Evolutionary conservation across 2,888 invertebrate species (phyloP).

Genomic region (Corbicula japonica): DNA sequence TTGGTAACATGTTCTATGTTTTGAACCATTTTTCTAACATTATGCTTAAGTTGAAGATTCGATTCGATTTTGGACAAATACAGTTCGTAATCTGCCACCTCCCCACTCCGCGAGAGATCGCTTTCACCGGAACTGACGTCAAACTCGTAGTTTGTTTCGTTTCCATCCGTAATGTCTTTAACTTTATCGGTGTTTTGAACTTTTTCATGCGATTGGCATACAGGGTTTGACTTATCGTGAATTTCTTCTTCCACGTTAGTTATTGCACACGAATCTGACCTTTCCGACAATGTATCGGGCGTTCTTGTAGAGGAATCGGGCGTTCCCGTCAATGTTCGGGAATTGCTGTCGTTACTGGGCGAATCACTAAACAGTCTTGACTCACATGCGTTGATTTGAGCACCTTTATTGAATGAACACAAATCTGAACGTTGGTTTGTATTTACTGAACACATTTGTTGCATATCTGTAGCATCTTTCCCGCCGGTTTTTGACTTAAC

Average conservation of each 20-base stretch:
- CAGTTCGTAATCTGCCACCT: constrained; percentile 56
- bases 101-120: constrained; percentile 38
- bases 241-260: constrained; percentile 4
- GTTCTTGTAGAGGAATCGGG: constrained; percentile 59
- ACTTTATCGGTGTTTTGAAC: constrained; percentile 2
- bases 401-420: constrained; percentile 62
- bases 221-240: neutral
- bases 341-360: constrained; percentile 50
- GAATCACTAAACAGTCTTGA: constrained; percentile 39
- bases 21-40: constrained; percentile 58
- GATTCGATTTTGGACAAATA: constrained; percentile 65
- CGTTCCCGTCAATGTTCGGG: constrained; percentile 64
- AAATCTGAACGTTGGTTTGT: constrained; percentile 43
- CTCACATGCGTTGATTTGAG: constrained; percentile 28
- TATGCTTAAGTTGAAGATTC: constrained; percentile 61
- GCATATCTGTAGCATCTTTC: constrained; percentile 28
- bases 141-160: constrained; percentile 55
- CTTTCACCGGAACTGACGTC: constrained; percentile 65
- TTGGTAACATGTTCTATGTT: constrained; percentile 46
- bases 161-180: constrained; percentile 29
- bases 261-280: constrained; percentile 62
- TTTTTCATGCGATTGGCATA: neutral
- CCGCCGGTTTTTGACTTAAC: constrained; percentile 56
- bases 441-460: constrained; percentile 44
- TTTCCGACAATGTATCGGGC: constrained; percentile 55